These are phyloP conservation scores for Formicarius rufipectus DNA, from an alignment of 2,113 vertebrate genomes.

Conservation along the genomic window DNA sequence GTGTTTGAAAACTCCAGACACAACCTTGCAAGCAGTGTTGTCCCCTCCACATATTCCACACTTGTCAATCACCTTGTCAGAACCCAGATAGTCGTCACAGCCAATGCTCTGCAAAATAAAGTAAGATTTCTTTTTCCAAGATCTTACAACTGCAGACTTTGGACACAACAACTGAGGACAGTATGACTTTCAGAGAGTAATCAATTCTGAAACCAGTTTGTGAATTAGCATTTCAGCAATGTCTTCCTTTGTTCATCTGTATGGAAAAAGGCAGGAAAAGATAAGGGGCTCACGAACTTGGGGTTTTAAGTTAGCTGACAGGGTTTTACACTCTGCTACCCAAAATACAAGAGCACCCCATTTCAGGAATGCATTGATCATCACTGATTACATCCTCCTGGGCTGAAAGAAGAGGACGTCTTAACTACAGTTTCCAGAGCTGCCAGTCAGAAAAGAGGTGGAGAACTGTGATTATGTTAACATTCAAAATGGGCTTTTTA, in stretches of 20 bases:
- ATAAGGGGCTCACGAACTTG: neutral
- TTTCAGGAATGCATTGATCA: neutral
- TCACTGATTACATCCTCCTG: no score
- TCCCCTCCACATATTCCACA: conserved; percentile 94
- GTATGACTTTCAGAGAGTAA: neutral
- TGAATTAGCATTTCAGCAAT: neutral
- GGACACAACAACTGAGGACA: neutral
- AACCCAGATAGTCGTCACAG: conserved; percentile 91
- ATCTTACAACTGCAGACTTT: neutral
- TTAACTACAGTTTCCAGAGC: neutral
- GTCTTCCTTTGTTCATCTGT: neutral
- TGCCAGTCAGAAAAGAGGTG: neutral
- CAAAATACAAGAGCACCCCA: neutral
- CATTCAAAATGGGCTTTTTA: neutral
- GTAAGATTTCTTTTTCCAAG: neutral
- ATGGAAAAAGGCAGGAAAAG: neutral
- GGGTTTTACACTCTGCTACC: neutral
- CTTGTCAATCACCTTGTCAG: conserved; percentile 88
- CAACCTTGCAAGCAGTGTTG: conserved; percentile 87
- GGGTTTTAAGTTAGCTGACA: neutral
- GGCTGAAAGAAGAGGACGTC: neutral
- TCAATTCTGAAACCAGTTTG: neutral
- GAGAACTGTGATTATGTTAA: neutral
- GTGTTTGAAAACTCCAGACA: conserved; percentile 91
- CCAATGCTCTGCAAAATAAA: conserved; percentile 83